These are phyloP conservation scores for Lucilia sericata DNA, from an alignment of 1,140 invertebrate genomes.

Conservation along the genomic window DNA sequence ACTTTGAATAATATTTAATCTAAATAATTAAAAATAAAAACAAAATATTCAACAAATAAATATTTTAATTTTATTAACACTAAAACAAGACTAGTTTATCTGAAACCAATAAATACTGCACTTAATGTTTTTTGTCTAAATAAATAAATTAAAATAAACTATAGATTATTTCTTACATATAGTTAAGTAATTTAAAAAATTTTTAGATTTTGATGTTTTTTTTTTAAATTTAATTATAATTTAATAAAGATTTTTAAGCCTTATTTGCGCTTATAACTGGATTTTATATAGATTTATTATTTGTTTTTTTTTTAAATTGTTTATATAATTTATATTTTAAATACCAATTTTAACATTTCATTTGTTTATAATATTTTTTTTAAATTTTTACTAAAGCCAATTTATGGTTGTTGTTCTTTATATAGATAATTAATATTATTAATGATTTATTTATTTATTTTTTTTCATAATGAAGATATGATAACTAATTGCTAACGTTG, in stretches of 20 bases:
- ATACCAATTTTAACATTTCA: constrained; percentile 26
- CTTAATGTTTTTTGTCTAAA: neutral
- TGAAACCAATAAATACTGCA: constrained; percentile 40
- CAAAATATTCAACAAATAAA: too few relatives aligned
- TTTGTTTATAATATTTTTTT: constrained; percentile 21
- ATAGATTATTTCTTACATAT: too few relatives aligned
- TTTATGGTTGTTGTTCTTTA: neutral
- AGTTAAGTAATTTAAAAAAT: too few relatives aligned
- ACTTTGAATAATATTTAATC: too few relatives aligned
- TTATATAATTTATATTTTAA: constrained; percentile 6
- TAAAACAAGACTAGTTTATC: constrained; percentile 25
- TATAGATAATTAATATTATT: constrained; percentile 23
- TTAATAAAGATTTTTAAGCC: constrained; percentile 35
- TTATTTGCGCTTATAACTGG: constrained; percentile 33
- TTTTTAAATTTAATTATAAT: neutral
- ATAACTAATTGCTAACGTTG: constrained; percentile 41
- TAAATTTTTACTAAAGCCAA: constrained; percentile 35
- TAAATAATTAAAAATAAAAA: too few relatives aligned
- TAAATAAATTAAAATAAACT: neutral
- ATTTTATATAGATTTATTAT: constrained; percentile 25
- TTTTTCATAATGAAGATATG: constrained; percentile 20
- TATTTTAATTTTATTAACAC: too few relatives aligned
- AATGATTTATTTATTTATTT: constrained; percentile 2
- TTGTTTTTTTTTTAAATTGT: neutral
- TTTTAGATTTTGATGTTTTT: neutral